Evolutionary conservation across 2,113 vertebrate species (phyloP), one percentile per base, ranked within the genome.

Genomic region (Sarotherodon lohbergeri): DNA sequence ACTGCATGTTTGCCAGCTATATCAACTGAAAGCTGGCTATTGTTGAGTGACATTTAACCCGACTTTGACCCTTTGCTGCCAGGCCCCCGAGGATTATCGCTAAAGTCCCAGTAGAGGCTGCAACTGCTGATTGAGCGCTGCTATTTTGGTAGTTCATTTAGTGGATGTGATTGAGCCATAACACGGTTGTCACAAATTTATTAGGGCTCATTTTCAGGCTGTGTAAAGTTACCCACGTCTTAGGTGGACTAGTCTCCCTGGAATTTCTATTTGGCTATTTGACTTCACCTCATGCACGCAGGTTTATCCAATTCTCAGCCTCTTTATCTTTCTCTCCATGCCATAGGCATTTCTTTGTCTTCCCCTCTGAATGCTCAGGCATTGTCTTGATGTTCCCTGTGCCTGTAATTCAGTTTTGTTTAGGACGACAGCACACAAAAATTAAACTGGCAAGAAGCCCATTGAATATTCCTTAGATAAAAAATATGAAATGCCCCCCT

Each of bases 61-160:
- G 81, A 91, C 81, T 80, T 86, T 92, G 91, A 93, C 90, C 88
- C 68, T 52, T 61, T 19, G 78, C 63, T 71, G 63, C 54, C 9
- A 79, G 82, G 56, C 87, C 78, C 55, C 16, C 52, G 78, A 80
- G 83, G 86, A 91, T 89, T 93, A 85, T 66, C 76, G 43, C 81
- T 63, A 10, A 84, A 85, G 56, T 84, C 88, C 63, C 56, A 85
- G 56, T 43, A 34, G 68, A 84, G 87, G 36, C 82, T 76, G 78
- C 84, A 88, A 83, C 88, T 84, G 92, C 83, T 90, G 92, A 91
- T 83, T 81, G 88, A 90, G 55, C 66, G 88, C 12, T 80, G 66
- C 92, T 94, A 91, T 94, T 94, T 92, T 71, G n/a, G 88, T 81
- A 59, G 63, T 82, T 92, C 81, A 87, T 94, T 93, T 92, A 81